Base-by-base conservation (phyloP, 92 coral and sea anemone species). In the Phenganax subtilis region DNA sequence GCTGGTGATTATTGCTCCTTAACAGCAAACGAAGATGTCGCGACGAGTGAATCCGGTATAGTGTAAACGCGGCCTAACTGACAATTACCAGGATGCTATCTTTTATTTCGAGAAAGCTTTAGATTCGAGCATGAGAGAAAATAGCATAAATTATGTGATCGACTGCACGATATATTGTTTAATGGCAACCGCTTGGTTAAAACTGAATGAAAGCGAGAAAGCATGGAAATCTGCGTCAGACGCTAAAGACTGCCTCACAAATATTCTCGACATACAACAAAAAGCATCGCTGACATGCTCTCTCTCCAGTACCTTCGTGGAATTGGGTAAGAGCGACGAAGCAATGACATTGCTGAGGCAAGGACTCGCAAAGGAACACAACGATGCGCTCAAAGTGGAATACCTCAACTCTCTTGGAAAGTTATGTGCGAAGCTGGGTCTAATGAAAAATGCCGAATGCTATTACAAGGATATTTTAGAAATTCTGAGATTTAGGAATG, bases 251-350 rank as follows among this genome's bases (percentile, higher is more conserved):
- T 72, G 77, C 29, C 77, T 72, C 3, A 54, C 12, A 52, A 72
- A 52, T 12, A 52, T 72, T 57, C n/a, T 12, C 9, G 30, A 72
- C 59, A 28, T 12, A 72, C 9, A 15, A 8, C 10, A 9, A 72
- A 72, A 20, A 54, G 77, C 11, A 12, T 10, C 20, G 12, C n/a
- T 72, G 57, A 52, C 77, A 28, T 54, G 59, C 12, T 15, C 20
- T 12, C 55, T 72, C 59, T 14, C 20, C 17, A 9, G 47, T 2
- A 72, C 77, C 57, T 72, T 31, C n/a, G 6, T 72, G 59, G 29
- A 47, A 17, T 54, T 72, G 59, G 77, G 77, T 54, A 72, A 72
- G 17, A 47, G 15, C 17, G 77, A 72, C 57, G 77, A 72, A 47
- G 77, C 59, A 14, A 47, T 47, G 52, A 10, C 8, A 47, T 25